Percentiles rank a stretch among this genome's conserved stretches.
Conservation (phyloP, 2,113 vertebrate species). For the Plecotus auritus region DNA sequence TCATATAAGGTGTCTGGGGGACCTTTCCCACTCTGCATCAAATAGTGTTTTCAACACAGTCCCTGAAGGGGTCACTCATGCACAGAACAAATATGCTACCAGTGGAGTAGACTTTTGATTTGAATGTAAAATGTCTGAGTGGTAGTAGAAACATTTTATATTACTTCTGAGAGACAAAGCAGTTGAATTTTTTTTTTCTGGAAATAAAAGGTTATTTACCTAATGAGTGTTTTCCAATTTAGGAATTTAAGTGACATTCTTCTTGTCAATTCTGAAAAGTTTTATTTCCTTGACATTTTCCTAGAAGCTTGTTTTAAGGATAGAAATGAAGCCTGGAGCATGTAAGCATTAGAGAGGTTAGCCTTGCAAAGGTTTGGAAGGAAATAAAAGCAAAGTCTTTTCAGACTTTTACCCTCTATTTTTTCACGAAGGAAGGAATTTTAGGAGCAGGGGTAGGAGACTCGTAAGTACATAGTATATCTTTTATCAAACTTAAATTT, state of each 20-base stretch:
- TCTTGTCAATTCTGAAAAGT: neutral
- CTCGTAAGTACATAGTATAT: neutral
- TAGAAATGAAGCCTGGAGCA: neutral
- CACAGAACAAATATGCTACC: slow-evolving; percentile 36
- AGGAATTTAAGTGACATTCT: neutral
- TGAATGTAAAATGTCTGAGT: neutral
- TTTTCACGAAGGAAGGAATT: neutral
- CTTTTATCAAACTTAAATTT: neutral
- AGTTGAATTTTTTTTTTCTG: neutral
- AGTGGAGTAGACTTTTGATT: neutral
- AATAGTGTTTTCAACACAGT: slow-evolving; percentile 11
- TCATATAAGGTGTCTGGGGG: neutral
- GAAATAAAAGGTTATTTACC: slow-evolving; percentile 19
- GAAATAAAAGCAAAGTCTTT: neutral
- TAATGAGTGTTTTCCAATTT: neutral
- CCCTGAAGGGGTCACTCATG: slow-evolving; percentile 70
- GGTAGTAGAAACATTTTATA: neutral
- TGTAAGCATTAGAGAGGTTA: neutral
- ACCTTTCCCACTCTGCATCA: neutral
- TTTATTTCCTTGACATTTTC: slow-evolving; percentile 31
- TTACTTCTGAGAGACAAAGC: neutral
- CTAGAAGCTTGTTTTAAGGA: slow-evolving; percentile 20
- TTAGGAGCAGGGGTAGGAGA: neutral
- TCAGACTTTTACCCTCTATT: neutral
- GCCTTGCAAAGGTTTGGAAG: slow-evolving; percentile 4